phyloP scores from a whole-genome alignment of 2,113 vertebrate genomes.

The Aphyosemion australe region DNA sequence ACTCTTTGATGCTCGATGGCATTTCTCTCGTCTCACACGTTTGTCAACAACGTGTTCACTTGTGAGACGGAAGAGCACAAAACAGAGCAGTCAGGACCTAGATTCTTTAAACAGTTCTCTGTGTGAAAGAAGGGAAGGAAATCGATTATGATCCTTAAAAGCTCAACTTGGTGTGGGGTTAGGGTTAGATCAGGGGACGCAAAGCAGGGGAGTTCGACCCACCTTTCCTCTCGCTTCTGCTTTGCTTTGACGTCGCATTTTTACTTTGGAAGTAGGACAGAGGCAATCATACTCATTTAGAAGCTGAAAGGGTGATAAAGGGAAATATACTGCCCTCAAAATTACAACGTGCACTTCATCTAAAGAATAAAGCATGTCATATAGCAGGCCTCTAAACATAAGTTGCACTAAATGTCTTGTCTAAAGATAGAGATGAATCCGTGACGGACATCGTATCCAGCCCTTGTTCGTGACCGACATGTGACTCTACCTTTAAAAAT shows the following conservation, averaged over 20 bases:
- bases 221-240: slow-evolving; percentile 6
- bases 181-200: slow-evolving; percentile 59
- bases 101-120: slow-evolving; percentile 65
- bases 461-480: slow-evolving; percentile 10
- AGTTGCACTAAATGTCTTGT: slow-evolving; percentile 51
- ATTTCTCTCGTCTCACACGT: slow-evolving; percentile 51
- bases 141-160: slow-evolving; percentile 62
- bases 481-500: slow-evolving; percentile 18
- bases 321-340: slow-evolving; percentile 57
- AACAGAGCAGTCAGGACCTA: slow-evolving; percentile 39
- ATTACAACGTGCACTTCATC: slow-evolving; percentile 61
- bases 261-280: slow-evolving; percentile 13
- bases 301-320: slow-evolving; percentile 57
- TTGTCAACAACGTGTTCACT: slow-evolving; percentile 57
- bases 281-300: slow-evolving; percentile 19
- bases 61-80: slow-evolving; percentile 53
- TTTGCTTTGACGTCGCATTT: slow-evolving; percentile 20
- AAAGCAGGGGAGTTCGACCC: slow-evolving; percentile 54
- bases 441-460: slow-evolving; percentile 59
- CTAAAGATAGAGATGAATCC: slow-evolving; percentile 69
- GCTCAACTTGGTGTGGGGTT: slow-evolving; percentile 44
- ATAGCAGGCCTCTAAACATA: slow-evolving; percentile 70
- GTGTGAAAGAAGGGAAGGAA: slow-evolving; percentile 49
- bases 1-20: slow-evolving; percentile 55
- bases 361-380: slow-evolving; percentile 60